Evolutionary conservation across 2,113 vertebrate species (phyloP), one percentile per base, ranked within the genome.

Genomic region (Megaleporinus macrocephalus): DNA sequence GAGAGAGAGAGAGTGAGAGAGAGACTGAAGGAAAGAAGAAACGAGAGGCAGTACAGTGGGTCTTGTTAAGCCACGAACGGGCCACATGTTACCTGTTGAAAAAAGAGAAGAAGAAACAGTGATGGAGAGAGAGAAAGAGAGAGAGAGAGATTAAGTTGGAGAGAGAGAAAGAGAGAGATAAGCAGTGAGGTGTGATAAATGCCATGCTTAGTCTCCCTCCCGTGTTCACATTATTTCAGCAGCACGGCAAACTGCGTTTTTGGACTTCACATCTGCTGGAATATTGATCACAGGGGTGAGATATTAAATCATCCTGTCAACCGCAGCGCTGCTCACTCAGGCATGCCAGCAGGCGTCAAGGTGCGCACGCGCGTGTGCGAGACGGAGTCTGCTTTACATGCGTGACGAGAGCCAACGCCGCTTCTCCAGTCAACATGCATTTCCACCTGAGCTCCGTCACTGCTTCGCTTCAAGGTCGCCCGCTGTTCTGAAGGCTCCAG

Each of bases 271-370:
- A 89, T 88, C 81, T 84, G 82, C 72, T 88, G 26, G 88, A 88
- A 90, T 90, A 93, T 91, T 79, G 89, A 91, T 93, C 73, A 69
- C 78, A 82, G 30, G 69, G 33, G 66, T 69, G 78, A 78, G 81
- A 82, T 86, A 83, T 80, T 91, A 88, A 87, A 91, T 92, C 87
- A 88, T 88, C 78, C 77, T 82, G 87, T 80, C 82, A 55, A 26
- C 86, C 76, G 74, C 76, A 76, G 82, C 51, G 84, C 82, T 44
- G 80, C 76, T 29, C 55, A 85, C 85, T 79, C 51, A 76, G 76
- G 79, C 55, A 53, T 47, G 79, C 49, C 33, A 30, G 22, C 33
- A 53, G 63, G 59, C 70, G 63, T 27, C 26, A 55, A 33, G 18
- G n/a, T 79, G 71, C 76, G 29, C 30, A 24, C 69, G 53, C 41